Evolutionary conservation across 2,888 invertebrate species (phyloP), one percentile per base, ranked within the genome.

Genomic region (Alloscopus bannaensis): DNA sequence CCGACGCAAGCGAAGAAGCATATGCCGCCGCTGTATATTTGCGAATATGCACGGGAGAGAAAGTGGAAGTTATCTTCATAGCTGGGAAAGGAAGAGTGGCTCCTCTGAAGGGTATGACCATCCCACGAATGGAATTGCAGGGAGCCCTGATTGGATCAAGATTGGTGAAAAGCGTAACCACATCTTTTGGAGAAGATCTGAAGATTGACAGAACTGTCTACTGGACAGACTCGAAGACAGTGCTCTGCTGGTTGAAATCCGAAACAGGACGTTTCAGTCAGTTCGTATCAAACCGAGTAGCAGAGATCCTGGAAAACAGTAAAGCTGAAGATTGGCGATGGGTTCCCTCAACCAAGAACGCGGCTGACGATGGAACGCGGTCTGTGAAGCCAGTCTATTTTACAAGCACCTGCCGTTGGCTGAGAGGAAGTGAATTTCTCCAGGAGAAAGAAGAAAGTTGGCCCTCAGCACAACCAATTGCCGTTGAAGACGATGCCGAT

Each of bases 381-480:
- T 82, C 83, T 11, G n/a, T 1, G 1, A 31, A 26, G 11, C 6
- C 2, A 2, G 2, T 8, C 8, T 69, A 79, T 3, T 60, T 76
- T 8, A 81, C 68, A 22, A 18, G 31, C 0, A n/a, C 24, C 2
- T 66, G 50, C 8, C 22, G 64, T 42, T 86, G 86, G 86, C 71
- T 84, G 57, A 75, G 75, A 47, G 86, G 86, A 16, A 84, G 84
- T 3, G n/a, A 13, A 11, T 86, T 84, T 72, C 50, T 86, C 6
- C 13, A 29, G 18, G 20, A 68, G 8, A 36, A 65, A 4, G 45
- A 57, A 40, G 40, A 36, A 2, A 3, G 65, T 3, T 86, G 85
- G 86, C 84, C 84, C n/a, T 11, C n/a, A 28, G 69, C 69, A 59
- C 26, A 28, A 31, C 50, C 55, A n/a, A 42, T 59, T 3, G 52